Base-by-base conservation (phyloP, 1,140 invertebrate genomes). In the Drosophila athabasca region DNA sequence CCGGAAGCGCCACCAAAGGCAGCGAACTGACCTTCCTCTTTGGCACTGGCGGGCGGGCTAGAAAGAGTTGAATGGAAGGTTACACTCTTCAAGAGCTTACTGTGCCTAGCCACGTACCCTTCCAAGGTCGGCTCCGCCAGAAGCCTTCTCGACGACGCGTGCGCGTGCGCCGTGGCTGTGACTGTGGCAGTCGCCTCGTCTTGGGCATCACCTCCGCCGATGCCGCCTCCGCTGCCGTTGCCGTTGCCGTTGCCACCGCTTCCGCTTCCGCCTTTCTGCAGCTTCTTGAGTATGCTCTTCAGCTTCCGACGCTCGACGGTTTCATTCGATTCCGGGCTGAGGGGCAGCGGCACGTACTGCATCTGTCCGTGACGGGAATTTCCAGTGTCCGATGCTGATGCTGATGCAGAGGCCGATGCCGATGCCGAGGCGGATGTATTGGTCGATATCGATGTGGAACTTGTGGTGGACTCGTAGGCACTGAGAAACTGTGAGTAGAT, bases 81-180 rank as follows among this genome's bases (percentile, higher is more conserved):
- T 53, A 97, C 96, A 92, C 96, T 97, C 93, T 97, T 97, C 41
- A 96, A 94, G 87, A 97, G 94, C 91, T 97, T 97, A 61, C 96
- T 96, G 92, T 97, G 96, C 88, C 96, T 93, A 35, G 96, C 96
- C 22, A 95, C 96, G 92, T 97, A 97, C 48, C 96, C 97, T 93
- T 96, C 95, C 62, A 97, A 93, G 46, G 96, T 97, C 51, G 95
- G 96, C 39, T 96, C 90, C 73, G 65, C 78, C 44, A 79, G 71
- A 53, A 90, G 67, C 41, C 64, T 72, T 59, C 75, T 76, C 57
- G 55, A 65, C 55, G 57, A 43, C 43, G 62, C 55, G 26, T 51
- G 41, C 26, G 49, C 15, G 24, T 50, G 48, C 13, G 55, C 26
- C 13, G 35, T 35, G 4, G 24, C 19, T 52, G 35, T 39, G 35